Percentiles rank a stretch among this genome's conserved stretches.
Evolutionary conservation across 2,113 vertebrate genomes (phyloP).

Genomic region (Cyphomyrus discorhynchus): DNA sequence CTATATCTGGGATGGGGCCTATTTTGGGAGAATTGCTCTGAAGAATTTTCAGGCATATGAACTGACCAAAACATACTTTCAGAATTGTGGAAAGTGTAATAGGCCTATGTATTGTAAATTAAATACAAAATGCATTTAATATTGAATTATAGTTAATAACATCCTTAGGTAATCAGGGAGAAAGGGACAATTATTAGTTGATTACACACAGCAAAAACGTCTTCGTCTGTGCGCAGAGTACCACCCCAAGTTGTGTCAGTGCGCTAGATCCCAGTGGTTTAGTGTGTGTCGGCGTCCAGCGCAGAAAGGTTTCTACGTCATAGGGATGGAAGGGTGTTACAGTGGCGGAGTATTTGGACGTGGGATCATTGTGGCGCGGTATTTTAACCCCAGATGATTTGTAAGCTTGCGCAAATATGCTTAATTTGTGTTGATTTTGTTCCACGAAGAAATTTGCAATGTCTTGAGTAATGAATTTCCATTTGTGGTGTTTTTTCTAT

Average conservation of each 20-base stretch:
- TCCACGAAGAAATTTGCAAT: background rate
- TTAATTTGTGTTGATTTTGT: background rate
- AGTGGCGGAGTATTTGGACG: background rate
- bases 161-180: background rate
- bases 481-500: background rate
- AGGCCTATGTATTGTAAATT: background rate
- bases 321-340: background rate
- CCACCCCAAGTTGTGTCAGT: background rate
- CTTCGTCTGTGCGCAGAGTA: background rate
- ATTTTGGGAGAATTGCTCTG: background rate
- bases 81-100: background rate
- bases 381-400: background rate
- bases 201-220: background rate
- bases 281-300: background rate
- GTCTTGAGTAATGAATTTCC: constrained; percentile 7
- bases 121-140: background rate
- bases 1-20: background rate
- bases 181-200: background rate
- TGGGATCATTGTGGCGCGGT: background rate
- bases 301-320: background rate
- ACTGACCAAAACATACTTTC: background rate
- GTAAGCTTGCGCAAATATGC: background rate
- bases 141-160: background rate
- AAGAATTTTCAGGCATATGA: background rate
- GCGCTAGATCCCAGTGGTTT: background rate